Evolutionary conservation across 2,888 invertebrate genomes (phyloP), one percentile per base, ranked within the genome.

Genomic region (Drosophila seclusa): DNA sequence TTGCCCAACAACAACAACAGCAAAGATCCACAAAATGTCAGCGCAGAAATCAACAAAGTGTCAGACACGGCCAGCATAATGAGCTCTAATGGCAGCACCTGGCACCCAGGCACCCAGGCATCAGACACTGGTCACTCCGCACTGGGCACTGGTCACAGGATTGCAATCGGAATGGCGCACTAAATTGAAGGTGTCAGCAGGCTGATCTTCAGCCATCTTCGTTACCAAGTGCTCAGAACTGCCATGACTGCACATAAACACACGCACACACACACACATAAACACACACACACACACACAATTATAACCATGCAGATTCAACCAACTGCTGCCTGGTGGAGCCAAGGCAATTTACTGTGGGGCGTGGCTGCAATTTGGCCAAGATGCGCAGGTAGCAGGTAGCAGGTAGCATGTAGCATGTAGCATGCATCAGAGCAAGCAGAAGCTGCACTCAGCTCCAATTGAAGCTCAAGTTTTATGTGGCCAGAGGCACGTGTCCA

Each of bases 21-120:
- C 10, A 29, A 49, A 74, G 73, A 75, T 65, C 82, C 62, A 87
- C 88, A 87, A 60, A 75, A 70, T 84, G 83, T 87, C 83, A 71
- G 83, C 74, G 54, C 50, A 71, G 82, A 83, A 83, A 79, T 84
- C 88, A 79, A 83, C 83, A 88, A 68, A 83, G 83, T 83, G 83
- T 87, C 86, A 52, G 86, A 31, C 66, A 38, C 48, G 40, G 32
- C 62, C 66, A 73, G 66, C 85, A 73, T 76, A 83, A 83, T 87
- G 85, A 76, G 74, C 64, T 73, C 88, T 87, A 87, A 83, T 83
- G 86, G 86, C 36, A 61, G 76, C 82, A 84, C 53, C 69, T 80
- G 76, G 49, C 60, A 29, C 34, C 54, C 38, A 7, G 27, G 27
- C 31, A 50, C 31, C 18, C 8, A 6, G 45, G 21, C 27, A 49